Base-by-base conservation (phyloP, 2,888 invertebrate genomes). In the Agrotis segetum region DNA sequence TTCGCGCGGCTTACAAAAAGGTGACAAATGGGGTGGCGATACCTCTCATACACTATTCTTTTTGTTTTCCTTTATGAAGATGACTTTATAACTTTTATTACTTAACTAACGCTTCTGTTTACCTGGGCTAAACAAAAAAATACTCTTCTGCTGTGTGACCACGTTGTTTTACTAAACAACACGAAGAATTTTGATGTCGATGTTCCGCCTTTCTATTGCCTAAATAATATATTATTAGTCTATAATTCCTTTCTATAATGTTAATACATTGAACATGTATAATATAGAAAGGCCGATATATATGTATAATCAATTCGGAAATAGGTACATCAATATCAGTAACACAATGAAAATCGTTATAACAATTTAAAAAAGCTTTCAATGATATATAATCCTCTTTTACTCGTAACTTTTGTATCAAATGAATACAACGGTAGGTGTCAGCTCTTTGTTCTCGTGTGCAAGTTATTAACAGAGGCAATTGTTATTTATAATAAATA, bases 1-100 rank as follows among this genome's bases (percentile, higher is more conserved):
- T 81, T 84, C 68, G 44, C 50, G 56, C 46, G n/a, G 29, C 60
- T 60, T 47, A 72, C 82, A 72, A 74, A 69, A 74, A 74, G 44
- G 61, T 74, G 71, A 79, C 61, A 65, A 72, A 76, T 79, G 79
- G 53, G 56, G 16, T 3, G 29, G 29, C 44, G 63, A 53, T 68
- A 44, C 55, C 19, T 50, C 60, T 47, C 29, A 24, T 24, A 52
- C 47, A 67, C 13, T 65, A 34, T 52, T 24, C 17, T 63, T 61
- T 55, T 50, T 47, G 21, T 44, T 53, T 29, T 13, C 13, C 17
- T 61, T 21, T 44, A 44, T 44, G 44, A 58, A 49, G 14, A 58
- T 19, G 11, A 11, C 19, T 71, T 29, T n/a, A 19, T 17, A 24
- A 58, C 24, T 24, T 24, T 14, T 4, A 46, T 9, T 13, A 52